These are phyloP conservation scores for Urocolius indicus DNA, from an alignment of 2,113 vertebrate species.

Conservation along the genomic window DNA sequence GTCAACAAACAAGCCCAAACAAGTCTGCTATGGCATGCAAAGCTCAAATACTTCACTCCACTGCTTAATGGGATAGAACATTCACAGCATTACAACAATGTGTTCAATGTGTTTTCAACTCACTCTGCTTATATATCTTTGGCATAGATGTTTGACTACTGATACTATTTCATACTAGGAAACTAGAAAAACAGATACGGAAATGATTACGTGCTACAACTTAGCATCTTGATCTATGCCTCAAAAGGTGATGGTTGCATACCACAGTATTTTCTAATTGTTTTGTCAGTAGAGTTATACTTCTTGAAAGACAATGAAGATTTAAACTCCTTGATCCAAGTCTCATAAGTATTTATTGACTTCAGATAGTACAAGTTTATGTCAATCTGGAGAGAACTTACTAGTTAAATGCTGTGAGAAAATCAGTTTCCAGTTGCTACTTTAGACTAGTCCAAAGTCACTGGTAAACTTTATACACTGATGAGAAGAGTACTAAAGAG, in stretches of 20 bases:
- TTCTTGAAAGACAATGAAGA: slow-evolving; percentile 15
- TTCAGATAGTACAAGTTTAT: not conserved
- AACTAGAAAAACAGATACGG: not conserved
- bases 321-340: not conserved
- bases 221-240: not conserved
- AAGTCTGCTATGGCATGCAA: not conserved
- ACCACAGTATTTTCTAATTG: slow-evolving; percentile 6
- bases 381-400: not conserved
- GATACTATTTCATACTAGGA: not conserved
- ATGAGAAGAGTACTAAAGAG: not conserved
- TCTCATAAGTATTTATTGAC: slow-evolving; percentile 1
- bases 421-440: not conserved
- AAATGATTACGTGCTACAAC: not conserved
- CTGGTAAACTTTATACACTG: not conserved
- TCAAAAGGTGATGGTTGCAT: not conserved
- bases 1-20: slow-evolving; percentile 60
- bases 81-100: slow-evolving; percentile 13
- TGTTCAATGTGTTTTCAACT: not conserved
- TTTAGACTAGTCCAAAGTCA: not conserved
- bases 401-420: not conserved
- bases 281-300: not conserved
- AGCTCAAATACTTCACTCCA: not conserved
- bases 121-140: not conserved
- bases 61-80: not conserved
- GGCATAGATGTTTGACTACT: not conserved